These are phyloP conservation scores for Vombatus ursinus DNA, from an alignment of 2,113 vertebrate species.

Conservation along the genomic window DNA sequence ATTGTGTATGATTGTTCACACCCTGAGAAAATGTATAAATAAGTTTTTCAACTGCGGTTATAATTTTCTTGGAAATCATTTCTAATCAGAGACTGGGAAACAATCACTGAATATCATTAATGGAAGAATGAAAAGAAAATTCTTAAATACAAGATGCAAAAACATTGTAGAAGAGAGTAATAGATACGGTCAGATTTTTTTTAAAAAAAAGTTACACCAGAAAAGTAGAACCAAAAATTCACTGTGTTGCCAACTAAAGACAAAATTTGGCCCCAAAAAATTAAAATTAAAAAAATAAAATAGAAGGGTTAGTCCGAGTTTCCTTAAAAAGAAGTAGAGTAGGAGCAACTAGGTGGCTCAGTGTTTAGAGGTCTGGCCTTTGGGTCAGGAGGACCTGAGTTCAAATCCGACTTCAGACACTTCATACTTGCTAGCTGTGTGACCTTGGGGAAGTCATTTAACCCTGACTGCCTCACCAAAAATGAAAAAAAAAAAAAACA, in stretches of 20 bases:
- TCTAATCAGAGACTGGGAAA: neutral
- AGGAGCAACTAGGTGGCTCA: too few relatives aligned
- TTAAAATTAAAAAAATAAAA: neutral
- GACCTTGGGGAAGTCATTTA: too few relatives aligned
- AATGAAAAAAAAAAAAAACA: too few relatives aligned
- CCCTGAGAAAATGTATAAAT: neutral
- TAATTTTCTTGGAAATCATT: neutral
- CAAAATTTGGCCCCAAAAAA: conserved; percentile 6
- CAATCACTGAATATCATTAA: neutral
- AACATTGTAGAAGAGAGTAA: neutral
- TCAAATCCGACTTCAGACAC: too few relatives aligned
- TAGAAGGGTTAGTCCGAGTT: neutral
- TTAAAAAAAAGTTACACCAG: neutral
- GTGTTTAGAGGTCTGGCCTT: too few relatives aligned
- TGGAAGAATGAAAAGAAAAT: conserved; percentile 2
- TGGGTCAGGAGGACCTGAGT: too few relatives aligned
- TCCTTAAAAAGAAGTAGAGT: neutral
- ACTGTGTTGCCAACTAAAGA: conserved; percentile 37
- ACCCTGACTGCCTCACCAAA: too few relatives aligned
- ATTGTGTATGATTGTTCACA: neutral
- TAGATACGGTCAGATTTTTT: conserved; percentile 12
- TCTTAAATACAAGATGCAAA: conserved; percentile 20
- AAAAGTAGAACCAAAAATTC: conserved; percentile 32
- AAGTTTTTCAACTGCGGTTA: neutral
- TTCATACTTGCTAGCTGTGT: too few relatives aligned